Base-by-base conservation (phyloP, 1,140 invertebrate species). In the Euwallacea similis region DNA sequence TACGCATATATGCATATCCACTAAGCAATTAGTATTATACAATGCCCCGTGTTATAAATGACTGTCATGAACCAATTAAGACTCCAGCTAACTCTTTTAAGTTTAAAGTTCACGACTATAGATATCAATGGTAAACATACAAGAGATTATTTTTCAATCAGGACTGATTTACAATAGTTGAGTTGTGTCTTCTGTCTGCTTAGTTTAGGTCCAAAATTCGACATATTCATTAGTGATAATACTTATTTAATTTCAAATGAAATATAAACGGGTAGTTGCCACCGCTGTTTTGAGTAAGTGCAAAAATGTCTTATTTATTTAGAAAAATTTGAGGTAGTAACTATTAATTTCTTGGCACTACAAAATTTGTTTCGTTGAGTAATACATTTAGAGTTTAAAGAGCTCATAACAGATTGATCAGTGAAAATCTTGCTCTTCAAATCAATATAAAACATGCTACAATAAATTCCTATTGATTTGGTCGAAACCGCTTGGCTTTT, bases 211-310 rank as follows among this genome's bases (percentile, higher is more conserved):
- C 46, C 13, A 50, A 33, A 33, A 33, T 33, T 33, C 21, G 21
- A 4, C 4, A 33, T 33, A 33, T 33, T 33, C 21, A 4, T 33
- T 33, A 33, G 21, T 33, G 21, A 4, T 33, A 33, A 33, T 4
- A 33, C 1, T 4, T 33, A 4, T 33, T 33, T 2, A 33, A 33
- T 33, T 33, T 33, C 6, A 10, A 50, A 50, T 50, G 46, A 7
- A 56, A 56, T 15, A 56, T 56, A 56, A 15, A 56, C 54, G 54
- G 1, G 8, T 56, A 21, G 9, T 56, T 9, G 9, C 54, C 11
- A 56, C 16, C 3, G 54, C 54, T 3, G 11, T 56, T 56, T 16
- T 56, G 16, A 56, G 54, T 56, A 84, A 56, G 54, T 56, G 9
- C 21, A 33, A 4, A 33, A 1, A 33, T 33, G 4, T 33, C 21